These are phyloP conservation scores for Chrysolina haemoptera DNA, from an alignment of 2,888 invertebrate species.

Conservation along the genomic window DNA sequence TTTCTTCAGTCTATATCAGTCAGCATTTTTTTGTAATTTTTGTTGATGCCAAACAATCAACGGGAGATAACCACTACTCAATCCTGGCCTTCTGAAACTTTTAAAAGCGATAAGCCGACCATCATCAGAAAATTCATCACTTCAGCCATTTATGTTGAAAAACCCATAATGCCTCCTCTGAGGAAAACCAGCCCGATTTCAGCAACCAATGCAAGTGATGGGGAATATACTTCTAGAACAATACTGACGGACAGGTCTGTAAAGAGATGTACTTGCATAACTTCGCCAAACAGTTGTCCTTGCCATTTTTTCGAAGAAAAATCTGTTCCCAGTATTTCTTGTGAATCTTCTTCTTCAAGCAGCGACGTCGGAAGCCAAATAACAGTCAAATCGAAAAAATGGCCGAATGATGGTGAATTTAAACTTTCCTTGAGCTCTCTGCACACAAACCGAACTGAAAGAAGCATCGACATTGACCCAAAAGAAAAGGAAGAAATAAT, in stretches of 20 bases:
- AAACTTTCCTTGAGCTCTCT: constrained; percentile 51
- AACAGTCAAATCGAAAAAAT: constrained; percentile 46
- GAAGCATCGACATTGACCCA: constrained; percentile 41
- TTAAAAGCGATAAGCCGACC: constrained; percentile 40
- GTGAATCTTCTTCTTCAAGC: constrained; percentile 39
- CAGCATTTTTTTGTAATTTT: constrained; percentile 4
- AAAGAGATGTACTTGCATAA: constrained; percentile 60
- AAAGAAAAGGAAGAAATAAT: constrained; percentile 54
- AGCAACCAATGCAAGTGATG: constrained; percentile 27
- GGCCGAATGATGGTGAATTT: constrained; percentile 40
- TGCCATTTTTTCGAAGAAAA: constrained; percentile 51
- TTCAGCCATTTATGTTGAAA: constrained; percentile 75
- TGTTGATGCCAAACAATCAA: constrained; percentile 33
- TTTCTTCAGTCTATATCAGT: constrained; percentile 23
- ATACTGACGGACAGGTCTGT: constrained; percentile 36
- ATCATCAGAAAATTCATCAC: constrained; percentile 72
- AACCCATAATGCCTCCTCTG: constrained; percentile 61
- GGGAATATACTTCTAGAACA: constrained; percentile 28
- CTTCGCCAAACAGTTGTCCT: constrained; percentile 55
- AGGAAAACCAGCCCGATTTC: constrained; percentile 56
- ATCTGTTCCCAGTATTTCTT: constrained; percentile 27
- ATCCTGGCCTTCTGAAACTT: constrained; percentile 44
- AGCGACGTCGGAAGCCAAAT: constrained; percentile 48
- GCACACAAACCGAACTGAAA: constrained; percentile 41
- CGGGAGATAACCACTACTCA: constrained; percentile 21